Evolutionary conservation across 1,140 invertebrate genomes (phyloP), one percentile per base, ranked within the genome.

Genomic region (Rhagoletis zephyria): DNA sequence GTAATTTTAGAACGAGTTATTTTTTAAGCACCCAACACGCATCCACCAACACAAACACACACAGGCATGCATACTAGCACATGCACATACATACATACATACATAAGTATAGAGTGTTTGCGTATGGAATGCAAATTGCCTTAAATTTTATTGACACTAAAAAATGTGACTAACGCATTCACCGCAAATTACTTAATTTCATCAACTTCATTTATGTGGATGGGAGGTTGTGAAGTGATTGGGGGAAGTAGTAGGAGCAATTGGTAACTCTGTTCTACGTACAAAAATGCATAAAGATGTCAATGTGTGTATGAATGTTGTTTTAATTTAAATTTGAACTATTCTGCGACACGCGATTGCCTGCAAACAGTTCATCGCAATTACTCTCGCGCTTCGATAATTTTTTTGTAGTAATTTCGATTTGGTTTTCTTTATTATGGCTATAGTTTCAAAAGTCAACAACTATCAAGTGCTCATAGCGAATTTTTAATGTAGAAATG

Each of bases 61-160:
- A 81, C 48, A 51, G 45, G 51, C 74, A 51, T 40, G n/a, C n/a
- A 19, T 14, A 4, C n/a, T 1, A 63, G 61, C 16, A 14, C 12
- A 16, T 56, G 51, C 5, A 56, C 51, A 10, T 10, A 1, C 51
- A 5, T 10, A 56, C 51, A 5, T 56, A 56, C 51, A 56, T 10
- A 56, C 51, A 56, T 56, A 56, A 56, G 10, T 56, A 56, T n/a
- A 14, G 9, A 14, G n/a, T 9, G 4, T 63, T 63, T 63, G 61
- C 61, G 61, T 67, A 42, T 19, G 51, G 48, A 51, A 81, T 81
- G 48, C 51, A 81, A 81, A 81, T 81, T 81, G 56, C 51, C 48
- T 81, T 81, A 81, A 81, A 81, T 81, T 81, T 81, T 81, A 81
- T 81, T 81, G 48, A 81, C 74, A 81, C 74, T 81, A 81, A 81